Conservation (phyloP, 92 coral and sea anemone genomes). For the Zoanthus gigantus region DNA sequence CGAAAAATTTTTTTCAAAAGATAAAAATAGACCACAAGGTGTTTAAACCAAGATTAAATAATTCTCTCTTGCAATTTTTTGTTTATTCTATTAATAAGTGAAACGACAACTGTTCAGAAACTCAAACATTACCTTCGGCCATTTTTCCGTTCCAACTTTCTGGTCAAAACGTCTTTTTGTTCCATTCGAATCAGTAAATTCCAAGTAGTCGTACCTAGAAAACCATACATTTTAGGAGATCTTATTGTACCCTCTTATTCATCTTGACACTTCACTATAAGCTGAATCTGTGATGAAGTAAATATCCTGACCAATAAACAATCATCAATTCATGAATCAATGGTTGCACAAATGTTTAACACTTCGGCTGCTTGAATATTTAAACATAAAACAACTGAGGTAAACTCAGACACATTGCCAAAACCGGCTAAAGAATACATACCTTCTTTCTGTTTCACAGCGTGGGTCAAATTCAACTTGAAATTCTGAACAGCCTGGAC, state of each 20-base stretch:
- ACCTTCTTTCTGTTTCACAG: conserved; percentile 99
- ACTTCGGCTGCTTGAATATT: too few species aligned
- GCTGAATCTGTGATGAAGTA: too few species aligned
- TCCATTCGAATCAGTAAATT: conserved; percentile 97
- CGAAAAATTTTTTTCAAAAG: not conserved
- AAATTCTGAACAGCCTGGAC: conserved; percentile 99
- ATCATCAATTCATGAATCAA: not conserved
- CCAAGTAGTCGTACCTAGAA: conserved; percentile 92
- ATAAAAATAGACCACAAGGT: too few species aligned
- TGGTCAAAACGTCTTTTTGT: conserved; percentile 95
- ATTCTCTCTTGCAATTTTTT: not conserved
- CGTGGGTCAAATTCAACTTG: conserved; percentile 92
- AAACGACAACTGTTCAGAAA: not conserved
- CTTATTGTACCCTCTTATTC: too few species aligned
- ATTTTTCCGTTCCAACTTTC: conserved; percentile 98
- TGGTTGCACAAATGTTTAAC: not conserved
- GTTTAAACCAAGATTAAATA: not conserved
- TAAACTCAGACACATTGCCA: not conserved
- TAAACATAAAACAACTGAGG: too few species aligned
- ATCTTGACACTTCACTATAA: too few species aligned
- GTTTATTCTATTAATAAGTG: not conserved
- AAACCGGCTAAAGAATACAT: not conserved
- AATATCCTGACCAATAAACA: too few species aligned
- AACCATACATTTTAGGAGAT: not conserved
- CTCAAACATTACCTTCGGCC: conserved; percentile 81